These are phyloP conservation scores for Holothuria leucospilota DNA, from an alignment of 53 echinoderm and acorn worm species.

Conservation along the genomic window DNA sequence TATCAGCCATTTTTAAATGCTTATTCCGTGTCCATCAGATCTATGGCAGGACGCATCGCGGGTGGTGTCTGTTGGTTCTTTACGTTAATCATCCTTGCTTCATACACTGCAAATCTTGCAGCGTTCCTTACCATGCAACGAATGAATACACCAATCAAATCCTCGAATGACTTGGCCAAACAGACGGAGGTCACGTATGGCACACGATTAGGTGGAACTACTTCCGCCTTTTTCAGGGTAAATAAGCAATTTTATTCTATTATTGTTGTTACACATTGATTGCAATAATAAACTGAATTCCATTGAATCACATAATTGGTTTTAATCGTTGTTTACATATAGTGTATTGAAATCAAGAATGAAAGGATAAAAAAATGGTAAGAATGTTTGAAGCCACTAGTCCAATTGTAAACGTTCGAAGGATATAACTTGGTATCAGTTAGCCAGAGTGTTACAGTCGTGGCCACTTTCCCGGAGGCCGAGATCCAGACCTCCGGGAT, in stretches of 20 bases:
- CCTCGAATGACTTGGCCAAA: conserved; percentile 82
- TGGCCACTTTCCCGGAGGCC: too few species aligned
- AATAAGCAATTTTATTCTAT: neutral
- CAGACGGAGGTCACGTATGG: conserved; percentile 87
- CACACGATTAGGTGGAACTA: conserved; percentile 70
- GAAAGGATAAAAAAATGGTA: too few species aligned
- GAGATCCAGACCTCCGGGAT: too few species aligned
- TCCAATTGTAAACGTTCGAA: too few species aligned
- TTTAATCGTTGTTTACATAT: too few species aligned
- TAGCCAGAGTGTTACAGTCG: too few species aligned
- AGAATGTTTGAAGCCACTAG: too few species aligned
- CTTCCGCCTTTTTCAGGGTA: conserved; percentile 82
- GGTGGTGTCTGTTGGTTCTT: conserved; percentile 99
- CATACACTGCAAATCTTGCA: conserved; percentile 96
- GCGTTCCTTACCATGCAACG: conserved; percentile 90
- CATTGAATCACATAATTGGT: too few species aligned
- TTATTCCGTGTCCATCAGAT: conserved; percentile 33
- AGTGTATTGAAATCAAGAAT: too few species aligned
- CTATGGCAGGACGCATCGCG: conserved; percentile 83
- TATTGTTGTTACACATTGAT: too few species aligned
- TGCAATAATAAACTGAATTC: too few species aligned
- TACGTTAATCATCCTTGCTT: conserved; percentile 94
- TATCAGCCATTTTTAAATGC: neutral
- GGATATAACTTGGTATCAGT: too few species aligned
- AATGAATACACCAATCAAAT: conserved; percentile 83